A percentile compares a stretch with the other conserved stretches of the same genome.
These are phyloP conservation scores for Standfussiana lucernea DNA, from an alignment of 2,888 invertebrate genomes.

Conservation along the genomic window DNA sequence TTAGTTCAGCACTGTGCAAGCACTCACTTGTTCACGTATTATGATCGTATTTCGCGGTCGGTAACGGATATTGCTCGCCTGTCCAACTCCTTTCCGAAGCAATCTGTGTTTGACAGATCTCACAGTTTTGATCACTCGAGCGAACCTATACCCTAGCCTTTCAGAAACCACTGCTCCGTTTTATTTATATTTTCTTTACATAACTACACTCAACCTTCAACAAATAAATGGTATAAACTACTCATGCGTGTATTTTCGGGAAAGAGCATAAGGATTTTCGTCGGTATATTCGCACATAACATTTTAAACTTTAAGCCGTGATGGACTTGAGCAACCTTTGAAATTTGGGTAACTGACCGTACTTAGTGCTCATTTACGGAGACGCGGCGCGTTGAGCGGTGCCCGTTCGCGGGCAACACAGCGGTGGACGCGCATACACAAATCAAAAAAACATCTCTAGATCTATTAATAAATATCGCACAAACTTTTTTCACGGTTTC, in stretches of 20 bases:
- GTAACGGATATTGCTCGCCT: constrained; percentile 77
- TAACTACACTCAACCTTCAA: constrained; percentile 45
- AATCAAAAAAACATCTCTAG: no score
- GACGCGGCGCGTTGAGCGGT: no score
- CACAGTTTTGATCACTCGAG: constrained; percentile 82
- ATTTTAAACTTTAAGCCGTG: constrained; percentile 22
- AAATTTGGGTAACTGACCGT: constrained; percentile 14
- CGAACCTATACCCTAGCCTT: constrained; percentile 74
- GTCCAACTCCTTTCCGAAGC: constrained; percentile 79
- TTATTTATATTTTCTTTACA: constrained; percentile 72
- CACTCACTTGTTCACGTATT: constrained; percentile 63
- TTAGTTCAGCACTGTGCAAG: constrained; percentile 49
- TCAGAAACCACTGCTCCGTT: constrained; percentile 68
- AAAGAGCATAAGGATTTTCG: constrained; percentile 20
- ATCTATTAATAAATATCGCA: no score
- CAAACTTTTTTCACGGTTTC: no score
- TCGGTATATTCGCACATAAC: neutral
- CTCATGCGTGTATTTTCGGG: constrained; percentile 42
- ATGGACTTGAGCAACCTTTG: constrained; percentile 22
- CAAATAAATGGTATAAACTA: constrained; percentile 47
- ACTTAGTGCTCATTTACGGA: no score
- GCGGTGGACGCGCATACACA: no score
- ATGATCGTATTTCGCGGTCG: constrained; percentile 73
- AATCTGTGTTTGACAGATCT: constrained; percentile 85
- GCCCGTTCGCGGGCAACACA: no score